A percentile compares a stretch with the other conserved stretches of the same genome.
phyloP scores from a whole-genome alignment of 23 tunicate species.

The Corella eumyota region DNA sequence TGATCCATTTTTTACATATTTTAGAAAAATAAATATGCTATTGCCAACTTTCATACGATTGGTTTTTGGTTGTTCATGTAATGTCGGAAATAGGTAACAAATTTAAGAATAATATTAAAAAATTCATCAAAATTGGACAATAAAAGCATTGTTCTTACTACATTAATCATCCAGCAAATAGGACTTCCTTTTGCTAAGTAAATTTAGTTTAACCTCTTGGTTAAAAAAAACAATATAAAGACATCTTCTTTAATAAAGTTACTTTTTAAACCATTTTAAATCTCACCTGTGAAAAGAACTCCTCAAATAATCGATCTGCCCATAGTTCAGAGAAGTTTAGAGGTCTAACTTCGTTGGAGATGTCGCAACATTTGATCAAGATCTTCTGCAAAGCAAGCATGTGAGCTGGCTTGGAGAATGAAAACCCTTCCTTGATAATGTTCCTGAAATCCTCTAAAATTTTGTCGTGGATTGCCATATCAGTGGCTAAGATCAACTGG shows the following conservation, averaged over 20 bases:
- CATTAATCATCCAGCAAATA: too few relatives aligned
- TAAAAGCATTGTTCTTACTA: too few relatives aligned
- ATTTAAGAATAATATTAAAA: too few relatives aligned
- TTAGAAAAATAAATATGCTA: too few relatives aligned
- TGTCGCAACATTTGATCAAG: constrained; percentile 42
- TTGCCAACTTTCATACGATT: too few relatives aligned
- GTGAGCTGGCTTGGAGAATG: constrained; percentile 25
- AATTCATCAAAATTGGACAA: too few relatives aligned
- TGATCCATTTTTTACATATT: too few relatives aligned
- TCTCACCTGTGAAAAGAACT: constrained; percentile 20
- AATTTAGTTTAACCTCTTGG: too few relatives aligned
- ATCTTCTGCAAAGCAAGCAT: constrained; percentile 35
- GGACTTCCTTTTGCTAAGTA: too few relatives aligned
- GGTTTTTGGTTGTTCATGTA: too few relatives aligned
- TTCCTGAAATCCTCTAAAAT: constrained; percentile 4
- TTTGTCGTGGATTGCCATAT: constrained; percentile 39
- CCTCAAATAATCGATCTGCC: constrained; percentile 31
- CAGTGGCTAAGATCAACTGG: constrained; percentile 36
- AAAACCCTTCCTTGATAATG: constrained; percentile 10
- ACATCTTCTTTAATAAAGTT: not conserved
- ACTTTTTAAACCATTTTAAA: not conserved
- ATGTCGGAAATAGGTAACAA: too few relatives aligned
- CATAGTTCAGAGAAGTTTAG: constrained; percentile 20
- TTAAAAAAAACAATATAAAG: too few relatives aligned
- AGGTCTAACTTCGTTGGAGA: constrained; percentile 49